Conservation (phyloP, 2,888 invertebrate species). For the Eupeodes latifasciatus region DNA sequence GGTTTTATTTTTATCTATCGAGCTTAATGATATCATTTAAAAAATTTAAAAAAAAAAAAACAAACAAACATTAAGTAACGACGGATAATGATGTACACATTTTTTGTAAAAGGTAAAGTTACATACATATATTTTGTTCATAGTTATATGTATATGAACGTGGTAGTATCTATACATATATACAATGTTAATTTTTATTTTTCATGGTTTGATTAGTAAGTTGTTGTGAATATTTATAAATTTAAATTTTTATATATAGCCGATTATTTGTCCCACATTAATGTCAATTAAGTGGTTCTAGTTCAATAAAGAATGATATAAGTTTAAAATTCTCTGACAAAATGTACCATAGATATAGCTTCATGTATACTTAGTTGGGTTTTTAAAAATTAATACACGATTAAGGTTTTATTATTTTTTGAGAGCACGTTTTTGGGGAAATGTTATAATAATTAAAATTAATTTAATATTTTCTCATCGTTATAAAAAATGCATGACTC, state of each 20-base stretch:
- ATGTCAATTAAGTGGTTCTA: slow-evolving; percentile 35
- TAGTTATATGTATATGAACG: neutral
- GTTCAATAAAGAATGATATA: slow-evolving; percentile 23
- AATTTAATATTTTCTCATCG: too few species aligned
- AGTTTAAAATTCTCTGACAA: neutral
- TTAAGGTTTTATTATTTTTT: neutral
- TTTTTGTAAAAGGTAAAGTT: neutral
- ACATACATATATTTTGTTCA: neutral
- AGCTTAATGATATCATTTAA: slow-evolving; percentile 30
- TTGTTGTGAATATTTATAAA: too few species aligned
- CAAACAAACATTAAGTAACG: neutral
- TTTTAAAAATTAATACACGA: neutral
- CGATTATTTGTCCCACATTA: neutral
- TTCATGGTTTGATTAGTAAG: neutral
- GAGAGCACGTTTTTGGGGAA: too few species aligned
- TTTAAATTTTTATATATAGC: neutral
- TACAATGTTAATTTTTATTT: neutral
- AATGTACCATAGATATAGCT: neutral
- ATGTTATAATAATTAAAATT: too few species aligned
- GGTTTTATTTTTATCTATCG: slow-evolving; percentile 15
- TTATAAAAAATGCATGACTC: too few species aligned
- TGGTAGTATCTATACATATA: neutral
- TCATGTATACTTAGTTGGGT: too few species aligned
- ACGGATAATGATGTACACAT: neutral
- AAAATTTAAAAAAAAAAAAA: neutral